Percentiles rank a stretch among this genome's conserved stretches.
Evolutionary conservation across 1,140 invertebrate species (phyloP).

Genomic region (Mactra quadrangularis): DNA sequence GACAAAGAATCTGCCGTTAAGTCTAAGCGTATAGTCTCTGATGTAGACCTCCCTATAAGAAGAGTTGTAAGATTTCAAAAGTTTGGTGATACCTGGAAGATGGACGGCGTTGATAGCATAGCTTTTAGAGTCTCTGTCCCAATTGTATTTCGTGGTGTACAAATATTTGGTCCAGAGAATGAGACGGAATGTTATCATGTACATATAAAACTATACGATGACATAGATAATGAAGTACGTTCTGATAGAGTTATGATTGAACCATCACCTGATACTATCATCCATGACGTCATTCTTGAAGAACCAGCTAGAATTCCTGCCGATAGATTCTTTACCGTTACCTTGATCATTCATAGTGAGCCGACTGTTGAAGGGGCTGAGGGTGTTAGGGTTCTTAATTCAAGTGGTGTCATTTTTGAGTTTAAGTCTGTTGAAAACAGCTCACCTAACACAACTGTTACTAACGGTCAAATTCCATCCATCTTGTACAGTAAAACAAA

Average conservation of each 20-base stretch:
- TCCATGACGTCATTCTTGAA: conserved; percentile 23
- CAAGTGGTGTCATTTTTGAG: conserved; percentile 22
- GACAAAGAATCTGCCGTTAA: not conserved
- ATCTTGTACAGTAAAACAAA: conserved; percentile 35
- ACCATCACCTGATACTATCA: not conserved
- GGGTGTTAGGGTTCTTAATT: not conserved
- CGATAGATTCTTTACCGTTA: conserved; percentile 10
- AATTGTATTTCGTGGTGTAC: conserved; percentile 26
- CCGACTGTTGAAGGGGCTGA: conserved; percentile 34
- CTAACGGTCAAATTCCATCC: conserved; percentile 37
- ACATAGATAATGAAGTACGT: not conserved
- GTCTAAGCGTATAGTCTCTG: not conserved
- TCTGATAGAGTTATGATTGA: not conserved
- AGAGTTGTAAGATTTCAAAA: conserved; percentile 26
- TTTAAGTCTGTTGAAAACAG: conserved; percentile 24
- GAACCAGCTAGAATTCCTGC: conserved; percentile 6
- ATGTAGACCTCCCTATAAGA: not conserved
- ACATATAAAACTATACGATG: conserved; percentile 21
- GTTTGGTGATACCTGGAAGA: conserved; percentile 15
- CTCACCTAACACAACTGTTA: conserved; percentile 39
- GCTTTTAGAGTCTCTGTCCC: conserved; percentile 25
- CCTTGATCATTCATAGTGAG: conserved; percentile 5
- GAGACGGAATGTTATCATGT: not conserved
- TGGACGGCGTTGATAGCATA: conserved; percentile 37
- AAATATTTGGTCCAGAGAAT: conserved; percentile 32